Percentiles rank a stretch among this genome's conserved stretches.
Evolutionary conservation across 2,888 invertebrate genomes (phyloP).

Genomic region (Shargacucullia verbasci): DNA sequence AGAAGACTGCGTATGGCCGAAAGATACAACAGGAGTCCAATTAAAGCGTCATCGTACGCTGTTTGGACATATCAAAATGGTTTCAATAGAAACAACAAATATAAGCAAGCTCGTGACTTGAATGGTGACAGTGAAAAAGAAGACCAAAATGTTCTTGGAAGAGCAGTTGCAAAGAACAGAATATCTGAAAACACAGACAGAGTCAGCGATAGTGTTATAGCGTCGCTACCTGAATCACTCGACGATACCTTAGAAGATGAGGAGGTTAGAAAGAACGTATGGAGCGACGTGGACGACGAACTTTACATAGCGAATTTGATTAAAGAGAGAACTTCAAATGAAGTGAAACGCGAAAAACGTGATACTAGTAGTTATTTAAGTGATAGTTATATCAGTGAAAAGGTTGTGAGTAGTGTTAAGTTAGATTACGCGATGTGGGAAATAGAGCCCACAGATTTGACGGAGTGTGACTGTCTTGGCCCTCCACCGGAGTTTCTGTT

Average conservation of each 20-base stretch:
- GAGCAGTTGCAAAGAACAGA: constrained; percentile 52
- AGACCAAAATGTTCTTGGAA: constrained; percentile 61
- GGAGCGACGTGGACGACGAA: constrained; percentile 86
- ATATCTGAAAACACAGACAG: constrained; percentile 39
- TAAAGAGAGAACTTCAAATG: constrained; percentile 83
- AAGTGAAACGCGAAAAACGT: constrained; percentile 82
- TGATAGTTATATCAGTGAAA: constrained; percentile 85
- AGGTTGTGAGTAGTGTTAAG: constrained; percentile 89
- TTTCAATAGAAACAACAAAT: constrained; percentile 61
- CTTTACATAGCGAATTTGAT: constrained; percentile 85
- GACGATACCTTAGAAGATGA: constrained; percentile 70
- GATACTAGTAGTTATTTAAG: constrained; percentile 77
- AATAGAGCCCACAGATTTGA: constrained; percentile 91
- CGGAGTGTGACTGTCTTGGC: constrained; percentile 93
- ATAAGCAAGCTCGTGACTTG: constrained; percentile 52
- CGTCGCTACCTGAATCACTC: constrained; percentile 60
- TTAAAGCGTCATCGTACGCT: constrained; percentile 83
- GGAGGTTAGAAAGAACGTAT: constrained; percentile 82
- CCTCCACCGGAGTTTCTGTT: constrained; percentile 93
- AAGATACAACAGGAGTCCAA: constrained; percentile 80
- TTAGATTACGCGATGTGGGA: constrained; percentile 92
- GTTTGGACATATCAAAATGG: constrained; percentile 79
- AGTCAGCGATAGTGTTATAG: constrained; percentile 72
- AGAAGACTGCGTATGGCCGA: constrained; percentile 86
- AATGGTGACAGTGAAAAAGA: constrained; percentile 56